Percentiles rank a stretch among this genome's conserved stretches.
Conservation (phyloP, 1,140 invertebrate genomes). For the Planococcus citri region DNA sequence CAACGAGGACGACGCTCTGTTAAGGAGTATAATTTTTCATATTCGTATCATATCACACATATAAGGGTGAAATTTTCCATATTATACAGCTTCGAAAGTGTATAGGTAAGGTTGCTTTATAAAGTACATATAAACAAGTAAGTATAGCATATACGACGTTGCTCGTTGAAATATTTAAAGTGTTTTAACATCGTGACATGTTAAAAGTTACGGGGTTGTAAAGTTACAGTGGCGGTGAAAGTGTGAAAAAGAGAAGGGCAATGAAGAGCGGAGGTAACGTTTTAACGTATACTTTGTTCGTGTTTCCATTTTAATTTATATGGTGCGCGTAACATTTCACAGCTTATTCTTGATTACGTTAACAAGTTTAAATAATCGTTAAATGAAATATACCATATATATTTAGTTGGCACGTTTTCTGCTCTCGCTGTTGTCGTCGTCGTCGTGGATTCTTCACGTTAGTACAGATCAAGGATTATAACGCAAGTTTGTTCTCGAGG, state of each 20-base stretch:
- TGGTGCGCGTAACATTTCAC: neutral
- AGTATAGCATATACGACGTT: neutral
- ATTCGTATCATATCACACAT: too few species aligned
- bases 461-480: neutral
- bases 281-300: neutral
- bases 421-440: too few species aligned
- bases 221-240: neutral
- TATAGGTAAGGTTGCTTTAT: too few species aligned
- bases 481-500: neutral
- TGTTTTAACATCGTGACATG: conserved; percentile 3
- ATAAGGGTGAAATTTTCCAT: too few species aligned
- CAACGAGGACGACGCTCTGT: too few species aligned
- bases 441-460: neutral
- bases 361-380: neutral
- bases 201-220: neutral
- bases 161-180: neutral
- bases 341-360: neutral
- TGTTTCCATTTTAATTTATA: neutral
- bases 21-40: too few species aligned
- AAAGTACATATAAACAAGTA: too few species aligned
- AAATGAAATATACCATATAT: neutral
- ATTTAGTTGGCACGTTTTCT: too few species aligned
- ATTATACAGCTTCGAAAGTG: too few species aligned
- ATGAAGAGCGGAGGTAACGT: neutral
- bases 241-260: neutral